Conservation (phyloP, 2,888 invertebrate species). For the Villa cingulata region DNA sequence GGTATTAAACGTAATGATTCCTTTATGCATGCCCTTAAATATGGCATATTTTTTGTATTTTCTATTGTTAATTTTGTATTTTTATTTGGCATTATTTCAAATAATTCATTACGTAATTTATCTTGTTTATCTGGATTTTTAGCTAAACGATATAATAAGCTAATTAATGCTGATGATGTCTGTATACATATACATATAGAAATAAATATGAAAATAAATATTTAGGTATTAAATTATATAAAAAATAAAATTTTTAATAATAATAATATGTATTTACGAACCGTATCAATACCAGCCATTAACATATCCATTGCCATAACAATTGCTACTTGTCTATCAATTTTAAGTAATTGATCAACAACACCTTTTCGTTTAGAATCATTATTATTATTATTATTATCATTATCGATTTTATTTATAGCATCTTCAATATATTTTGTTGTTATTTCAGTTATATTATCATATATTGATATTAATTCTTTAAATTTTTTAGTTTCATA, state of each 20-base stretch:
- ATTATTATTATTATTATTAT: background rate
- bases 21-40: slow-evolving; percentile 59
- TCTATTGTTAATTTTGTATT: slow-evolving; percentile 33
- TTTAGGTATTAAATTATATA: background rate
- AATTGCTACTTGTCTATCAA: slow-evolving; percentile 48
- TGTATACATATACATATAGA: slow-evolving; percentile 9
- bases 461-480: slow-evolving; percentile 24
- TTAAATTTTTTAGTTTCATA: slow-evolving; percentile 24
- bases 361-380: slow-evolving; percentile 40
- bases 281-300: slow-evolving; percentile 59
- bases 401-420: slow-evolving; percentile 12
- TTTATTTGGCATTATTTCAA: slow-evolving; percentile 30
- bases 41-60: slow-evolving; percentile 41
- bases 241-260: background rate
- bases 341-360: slow-evolving; percentile 46
- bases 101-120: slow-evolving; percentile 45
- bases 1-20: slow-evolving; percentile 53
- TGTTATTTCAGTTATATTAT: slow-evolving; percentile 25
- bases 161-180: slow-evolving; percentile 25
- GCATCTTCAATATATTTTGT: slow-evolving; percentile 32
- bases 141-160: slow-evolving; percentile 38
- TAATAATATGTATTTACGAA: slow-evolving; percentile 27
- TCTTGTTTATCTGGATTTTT: slow-evolving; percentile 50
- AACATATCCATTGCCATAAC: slow-evolving; percentile 61
- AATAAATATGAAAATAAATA: background rate